A percentile compares a stretch with the other conserved stretches of the same genome.
Conservation (phyloP, 2,797 vertebrate genomes). For the Onychomys arenicola region DNA sequence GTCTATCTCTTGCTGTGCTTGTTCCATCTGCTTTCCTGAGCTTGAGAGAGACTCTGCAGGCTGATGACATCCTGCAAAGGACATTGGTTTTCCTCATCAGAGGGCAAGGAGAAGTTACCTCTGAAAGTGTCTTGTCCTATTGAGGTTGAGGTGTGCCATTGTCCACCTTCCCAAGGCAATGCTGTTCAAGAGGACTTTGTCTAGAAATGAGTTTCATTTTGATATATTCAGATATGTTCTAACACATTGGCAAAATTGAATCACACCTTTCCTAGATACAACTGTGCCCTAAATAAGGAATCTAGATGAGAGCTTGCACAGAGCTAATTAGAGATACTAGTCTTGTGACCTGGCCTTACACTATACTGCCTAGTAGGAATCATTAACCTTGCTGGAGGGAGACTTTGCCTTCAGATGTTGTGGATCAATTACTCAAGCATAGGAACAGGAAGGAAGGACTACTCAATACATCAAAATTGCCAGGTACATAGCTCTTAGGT, state of each 20-base stretch:
- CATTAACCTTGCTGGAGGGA: conserved; percentile 54
- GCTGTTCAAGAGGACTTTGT: conserved; percentile 43
- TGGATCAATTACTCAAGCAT: conserved; percentile 49
- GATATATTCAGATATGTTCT: conserved; percentile 62
- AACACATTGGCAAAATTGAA: conserved; percentile 43
- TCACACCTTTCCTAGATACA: conserved; percentile 61
- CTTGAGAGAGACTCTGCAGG: conserved; percentile 36
- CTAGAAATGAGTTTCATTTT: conserved; percentile 63
- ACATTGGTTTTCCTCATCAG: conserved; percentile 55
- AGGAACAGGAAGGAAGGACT: conserved; percentile 49
- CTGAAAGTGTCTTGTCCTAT: conserved; percentile 1
- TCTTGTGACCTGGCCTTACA: conserved; percentile 43
- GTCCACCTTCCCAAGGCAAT: conserved; percentile 9
- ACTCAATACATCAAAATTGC: background rate
- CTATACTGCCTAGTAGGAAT: conserved; percentile 41
- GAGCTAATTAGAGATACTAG: conserved; percentile 44
- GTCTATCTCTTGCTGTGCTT: conserved; percentile 55
- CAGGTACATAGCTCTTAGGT: background rate
- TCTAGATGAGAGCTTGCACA: conserved; percentile 10
- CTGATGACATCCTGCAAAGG: conserved; percentile 48
- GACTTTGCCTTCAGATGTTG: conserved; percentile 36
- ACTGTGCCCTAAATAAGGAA: conserved; percentile 62
- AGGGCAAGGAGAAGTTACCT: conserved; percentile 12
- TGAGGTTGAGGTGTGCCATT: conserved; percentile 31
- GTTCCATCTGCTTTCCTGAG: conserved; percentile 68